These are phyloP conservation scores for Atta cephalotes DNA, from an alignment of 1,140 invertebrate genomes.

Conservation along the genomic window DNA sequence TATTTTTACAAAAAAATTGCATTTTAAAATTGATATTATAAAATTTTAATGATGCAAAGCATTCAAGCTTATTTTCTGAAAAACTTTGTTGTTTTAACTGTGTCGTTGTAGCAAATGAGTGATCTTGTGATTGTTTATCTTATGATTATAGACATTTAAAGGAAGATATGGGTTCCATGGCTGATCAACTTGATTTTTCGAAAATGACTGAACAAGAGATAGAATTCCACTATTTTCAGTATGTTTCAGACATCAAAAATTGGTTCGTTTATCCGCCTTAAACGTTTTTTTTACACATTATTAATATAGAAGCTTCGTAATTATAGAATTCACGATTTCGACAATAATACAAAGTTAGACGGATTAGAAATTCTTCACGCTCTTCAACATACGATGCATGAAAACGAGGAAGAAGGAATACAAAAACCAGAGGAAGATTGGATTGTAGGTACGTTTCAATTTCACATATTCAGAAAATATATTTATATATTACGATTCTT, in stretches of 20 bases:
- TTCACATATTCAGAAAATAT: not conserved
- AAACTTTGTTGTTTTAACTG: no score
- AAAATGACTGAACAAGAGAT: conserved; percentile 91
- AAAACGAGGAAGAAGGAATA: conserved; percentile 76
- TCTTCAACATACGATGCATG: conserved; percentile 88
- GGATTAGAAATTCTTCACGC: conserved; percentile 92
- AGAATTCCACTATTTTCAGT: conserved; percentile 90
- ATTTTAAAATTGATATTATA: no score
- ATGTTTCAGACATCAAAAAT: conserved; percentile 68
- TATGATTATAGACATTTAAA: conserved; percentile 88
- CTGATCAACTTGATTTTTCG: conserved; percentile 87
- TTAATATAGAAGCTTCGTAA: conserved; percentile 70
- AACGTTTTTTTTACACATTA: not conserved
- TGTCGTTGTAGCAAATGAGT: no score
- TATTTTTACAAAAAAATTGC: no score
- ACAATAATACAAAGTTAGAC: conserved; percentile 93
- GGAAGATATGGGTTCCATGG: conserved; percentile 90
- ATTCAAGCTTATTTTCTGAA: no score
- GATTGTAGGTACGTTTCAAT: conserved; percentile 63
- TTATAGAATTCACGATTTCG: conserved; percentile 92
- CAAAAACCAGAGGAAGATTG: conserved; percentile 44
- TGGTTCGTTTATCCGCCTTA: not conserved
- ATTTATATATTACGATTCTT: not conserved
- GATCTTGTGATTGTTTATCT: conserved; percentile 10
- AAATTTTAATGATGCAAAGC: no score